Percentiles rank a stretch among this genome's conserved stretches.
Evolutionary conservation across 2,113 vertebrate species (phyloP).

Genomic region (Garra rufa): DNA sequence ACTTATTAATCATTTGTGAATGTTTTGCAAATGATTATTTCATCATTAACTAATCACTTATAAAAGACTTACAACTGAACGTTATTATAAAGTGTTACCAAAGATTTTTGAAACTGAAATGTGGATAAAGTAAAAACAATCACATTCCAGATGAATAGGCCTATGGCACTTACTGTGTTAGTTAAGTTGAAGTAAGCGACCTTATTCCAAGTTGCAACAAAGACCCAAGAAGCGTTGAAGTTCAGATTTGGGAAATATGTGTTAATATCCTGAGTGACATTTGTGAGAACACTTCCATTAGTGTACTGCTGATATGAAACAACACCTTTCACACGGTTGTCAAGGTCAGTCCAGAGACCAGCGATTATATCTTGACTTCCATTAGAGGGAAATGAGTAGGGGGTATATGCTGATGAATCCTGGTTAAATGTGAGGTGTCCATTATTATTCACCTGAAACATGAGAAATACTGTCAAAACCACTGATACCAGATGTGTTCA

Average conservation of each 20-base stretch:
- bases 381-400: neutral
- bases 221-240: slow-evolving; percentile 6
- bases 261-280: slow-evolving; percentile 51
- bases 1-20: no score
- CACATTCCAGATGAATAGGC: neutral
- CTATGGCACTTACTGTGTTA: neutral
- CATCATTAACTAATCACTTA: no score
- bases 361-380: slow-evolving; percentile 35
- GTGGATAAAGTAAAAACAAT: neutral
- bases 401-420: rapidly evolving
- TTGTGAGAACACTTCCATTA: rapidly evolving
- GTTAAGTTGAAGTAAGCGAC: neutral
- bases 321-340: slow-evolving; percentile 15
- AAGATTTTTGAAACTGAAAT: no score
- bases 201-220: neutral
- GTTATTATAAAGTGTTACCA: no score
- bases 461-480: neutral
- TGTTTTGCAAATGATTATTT: no score
- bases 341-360: slow-evolving; percentile 58
- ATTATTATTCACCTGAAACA: slow-evolving; percentile 41
- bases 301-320: slow-evolving; percentile 60
- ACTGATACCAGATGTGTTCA: neutral
- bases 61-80: no score
- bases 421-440: slow-evolving; percentile 41
- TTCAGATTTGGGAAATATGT: neutral